These are phyloP conservation scores for Mola mola DNA, from an alignment of 2,113 vertebrate species.

Conservation along the genomic window DNA sequence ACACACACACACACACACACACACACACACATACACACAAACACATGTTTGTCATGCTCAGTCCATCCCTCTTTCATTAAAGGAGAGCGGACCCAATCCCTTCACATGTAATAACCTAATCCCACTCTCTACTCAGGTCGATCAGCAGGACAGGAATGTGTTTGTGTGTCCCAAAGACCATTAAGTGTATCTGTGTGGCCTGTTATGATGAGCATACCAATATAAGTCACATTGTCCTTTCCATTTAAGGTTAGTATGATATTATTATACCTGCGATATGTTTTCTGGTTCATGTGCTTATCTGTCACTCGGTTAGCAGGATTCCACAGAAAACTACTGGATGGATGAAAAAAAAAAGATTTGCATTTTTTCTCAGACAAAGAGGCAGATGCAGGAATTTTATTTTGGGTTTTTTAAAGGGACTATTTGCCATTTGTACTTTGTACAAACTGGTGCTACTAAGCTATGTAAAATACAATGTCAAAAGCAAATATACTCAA, in stretches of 20 bases:
- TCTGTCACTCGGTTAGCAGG: too few species aligned
- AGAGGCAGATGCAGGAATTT: too few species aligned
- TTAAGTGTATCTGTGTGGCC: slow-evolving; percentile 1
- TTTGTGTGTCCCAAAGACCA: not conserved
- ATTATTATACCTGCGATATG: not conserved
- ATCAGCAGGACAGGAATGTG: slow-evolving; percentile 1
- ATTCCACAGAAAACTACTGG: too few species aligned
- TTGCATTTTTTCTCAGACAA: too few species aligned
- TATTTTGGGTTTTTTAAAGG: too few species aligned
- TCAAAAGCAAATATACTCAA: too few species aligned
- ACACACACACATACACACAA: not conserved
- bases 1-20: not conserved
- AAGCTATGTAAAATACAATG: too few species aligned
- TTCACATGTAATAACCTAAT: slow-evolving; percentile 62
- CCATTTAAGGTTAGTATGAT: slow-evolving; percentile 1
- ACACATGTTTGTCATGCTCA: slow-evolving; percentile 6
- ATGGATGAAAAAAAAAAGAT: too few species aligned
- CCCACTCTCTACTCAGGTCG: slow-evolving; percentile 25
- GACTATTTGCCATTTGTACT: too few species aligned
- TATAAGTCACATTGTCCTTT: slow-evolving; percentile 1
- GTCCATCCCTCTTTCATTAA: slow-evolving; percentile 63
- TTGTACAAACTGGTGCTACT: too few species aligned
- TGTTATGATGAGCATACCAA: not conserved
- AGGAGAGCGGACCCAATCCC: slow-evolving; percentile 60
- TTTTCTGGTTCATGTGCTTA: too few species aligned